phyloP scores from a whole-genome alignment of 2,113 vertebrate species.

The Cochlearius cochlearius region DNA sequence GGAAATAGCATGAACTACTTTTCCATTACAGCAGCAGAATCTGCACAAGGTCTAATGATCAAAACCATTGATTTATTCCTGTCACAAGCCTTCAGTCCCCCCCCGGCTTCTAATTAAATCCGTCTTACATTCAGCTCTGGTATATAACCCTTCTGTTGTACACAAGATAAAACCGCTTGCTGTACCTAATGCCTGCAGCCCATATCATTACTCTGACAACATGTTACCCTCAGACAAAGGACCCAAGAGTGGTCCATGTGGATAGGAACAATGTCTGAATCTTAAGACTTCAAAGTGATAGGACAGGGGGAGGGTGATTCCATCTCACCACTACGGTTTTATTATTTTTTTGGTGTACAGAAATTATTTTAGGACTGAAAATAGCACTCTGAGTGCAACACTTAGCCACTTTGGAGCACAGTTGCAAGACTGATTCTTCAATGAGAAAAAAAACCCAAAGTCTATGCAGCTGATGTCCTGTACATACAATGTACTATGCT shows the following conservation, averaged over 20 bases:
- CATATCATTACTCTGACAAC: not conserved
- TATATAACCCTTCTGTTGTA: not conserved
- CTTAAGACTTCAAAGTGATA: not conserved
- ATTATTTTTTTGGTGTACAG: not conserved
- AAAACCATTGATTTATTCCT: constrained; percentile 65
- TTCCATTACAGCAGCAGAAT: constrained; percentile 13
- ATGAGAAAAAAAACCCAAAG: not conserved
- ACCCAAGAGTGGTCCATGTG: not conserved
- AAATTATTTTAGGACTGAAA: not conserved
- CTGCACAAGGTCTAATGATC: constrained; percentile 38
- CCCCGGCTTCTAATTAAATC: constrained; percentile 56
- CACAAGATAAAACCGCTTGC: constrained; percentile 5
- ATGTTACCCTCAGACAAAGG: not conserved
- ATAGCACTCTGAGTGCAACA: not conserved
- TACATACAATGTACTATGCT: not conserved
- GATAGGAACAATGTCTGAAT: not conserved
- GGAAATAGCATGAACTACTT: not conserved
- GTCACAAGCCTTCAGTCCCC: constrained; percentile 7
- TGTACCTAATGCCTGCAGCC: not conserved
- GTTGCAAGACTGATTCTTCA: not conserved
- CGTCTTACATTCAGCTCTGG: not conserved
- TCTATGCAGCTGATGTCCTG: not conserved
- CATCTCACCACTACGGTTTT: not conserved
- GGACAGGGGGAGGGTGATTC: not conserved
- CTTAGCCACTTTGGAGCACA: not conserved